Percentiles rank a stretch among this genome's conserved stretches.
These are phyloP conservation scores for Calameuta filiformis DNA, from an alignment of 2,888 invertebrate genomes.

Conservation along the genomic window DNA sequence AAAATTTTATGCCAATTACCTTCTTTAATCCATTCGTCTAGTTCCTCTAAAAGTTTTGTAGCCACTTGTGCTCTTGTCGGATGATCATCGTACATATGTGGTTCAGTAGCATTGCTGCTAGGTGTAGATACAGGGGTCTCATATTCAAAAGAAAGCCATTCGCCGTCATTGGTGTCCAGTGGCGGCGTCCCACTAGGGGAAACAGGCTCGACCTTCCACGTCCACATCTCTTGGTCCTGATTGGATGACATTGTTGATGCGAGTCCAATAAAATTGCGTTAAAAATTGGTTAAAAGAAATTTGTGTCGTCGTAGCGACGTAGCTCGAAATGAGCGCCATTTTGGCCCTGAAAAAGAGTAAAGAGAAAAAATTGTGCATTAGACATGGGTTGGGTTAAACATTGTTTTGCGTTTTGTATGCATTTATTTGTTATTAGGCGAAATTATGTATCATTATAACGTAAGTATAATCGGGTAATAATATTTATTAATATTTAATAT, in stretches of 20 bases:
- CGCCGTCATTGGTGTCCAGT: conserved; percentile 55
- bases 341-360: conserved; percentile 76
- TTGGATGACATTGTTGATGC: conserved; percentile 46
- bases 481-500: too few species aligned
- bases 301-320: conserved; percentile 74
- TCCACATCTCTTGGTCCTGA: conserved; percentile 50
- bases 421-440: not conserved
- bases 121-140: conserved; percentile 46
- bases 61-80: conserved; percentile 70
- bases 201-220: conserved; percentile 70
- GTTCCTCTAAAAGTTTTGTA: conserved; percentile 74
- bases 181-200: conserved; percentile 67
- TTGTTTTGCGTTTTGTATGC: not conserved
- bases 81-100: conserved; percentile 52
- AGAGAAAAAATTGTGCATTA: not conserved
- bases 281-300: conserved; percentile 56
- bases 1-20: conserved; percentile 63
- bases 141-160: conserved; percentile 57
- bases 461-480: too few species aligned
- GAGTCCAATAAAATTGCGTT: conserved; percentile 44
- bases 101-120: conserved; percentile 39
- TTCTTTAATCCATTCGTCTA: conserved; percentile 77
- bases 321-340: conserved; percentile 81
- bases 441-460: not conserved
- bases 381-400: not conserved